These are phyloP conservation scores for Galaxias olidus DNA, from an alignment of 2,797 vertebrate species.

Conservation along the genomic window DNA sequence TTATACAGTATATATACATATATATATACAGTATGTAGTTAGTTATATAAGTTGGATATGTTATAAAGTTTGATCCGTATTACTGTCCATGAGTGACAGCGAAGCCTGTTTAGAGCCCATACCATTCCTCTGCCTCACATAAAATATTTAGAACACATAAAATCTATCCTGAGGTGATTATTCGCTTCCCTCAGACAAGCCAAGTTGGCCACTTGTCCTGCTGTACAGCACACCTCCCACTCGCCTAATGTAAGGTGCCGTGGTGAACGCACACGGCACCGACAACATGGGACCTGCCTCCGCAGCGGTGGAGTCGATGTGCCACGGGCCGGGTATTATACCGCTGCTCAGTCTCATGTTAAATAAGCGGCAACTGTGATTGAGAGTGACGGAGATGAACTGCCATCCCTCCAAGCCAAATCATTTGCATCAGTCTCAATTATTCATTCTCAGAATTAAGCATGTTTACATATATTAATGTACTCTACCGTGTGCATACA, in stretches of 20 bases:
- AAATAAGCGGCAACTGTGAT: conserved; percentile 37
- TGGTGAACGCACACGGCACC: conserved; percentile 27
- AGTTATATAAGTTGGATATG: too few species aligned
- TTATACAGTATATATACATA: too few species aligned
- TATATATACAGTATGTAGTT: too few species aligned
- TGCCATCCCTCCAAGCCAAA: conserved; percentile 52
- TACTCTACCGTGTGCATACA: conserved; percentile 28
- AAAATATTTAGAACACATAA: too few species aligned
- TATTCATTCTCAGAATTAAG: conserved; percentile 52
- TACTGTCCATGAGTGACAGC: not conserved
- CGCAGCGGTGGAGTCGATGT: conserved; percentile 35
- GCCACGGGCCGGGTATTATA: conserved; percentile 44
- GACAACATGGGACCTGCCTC: conserved; percentile 38
- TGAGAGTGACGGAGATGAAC: conserved; percentile 64
- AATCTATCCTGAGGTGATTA: too few species aligned
- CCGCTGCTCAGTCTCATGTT: conserved; percentile 48
- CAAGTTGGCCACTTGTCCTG: not conserved
- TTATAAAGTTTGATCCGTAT: conserved; percentile 3
- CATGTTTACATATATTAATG: conserved; percentile 47
- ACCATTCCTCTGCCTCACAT: too few species aligned
- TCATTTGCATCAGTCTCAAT: conserved; percentile 57
- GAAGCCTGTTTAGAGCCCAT: too few species aligned
- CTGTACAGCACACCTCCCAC: not conserved
- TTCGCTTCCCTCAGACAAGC: too few species aligned
- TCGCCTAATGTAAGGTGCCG: not conserved